phyloP scores from a whole-genome alignment of 1,140 invertebrate species.

The Laupala kohalensis region DNA sequence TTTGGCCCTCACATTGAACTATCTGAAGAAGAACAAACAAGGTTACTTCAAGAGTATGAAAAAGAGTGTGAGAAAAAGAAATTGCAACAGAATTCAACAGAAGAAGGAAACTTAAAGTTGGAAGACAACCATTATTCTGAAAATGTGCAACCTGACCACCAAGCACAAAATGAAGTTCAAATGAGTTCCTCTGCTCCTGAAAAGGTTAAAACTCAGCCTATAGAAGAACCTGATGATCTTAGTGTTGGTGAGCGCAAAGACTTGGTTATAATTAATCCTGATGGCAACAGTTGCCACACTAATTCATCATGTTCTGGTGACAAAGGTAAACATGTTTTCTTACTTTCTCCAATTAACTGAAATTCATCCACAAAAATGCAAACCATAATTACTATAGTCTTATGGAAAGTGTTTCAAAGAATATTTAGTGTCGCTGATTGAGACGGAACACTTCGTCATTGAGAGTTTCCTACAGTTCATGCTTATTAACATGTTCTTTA shows the following conservation, averaged over 20 bases:
- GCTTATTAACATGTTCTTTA: no score
- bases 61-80: constrained; percentile 10
- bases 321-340: constrained; percentile 1
- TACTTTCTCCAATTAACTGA: background rate
- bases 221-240: background rate
- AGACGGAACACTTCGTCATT: no score
- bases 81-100: background rate
- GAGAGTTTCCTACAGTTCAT: no score
- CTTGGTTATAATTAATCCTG: constrained; percentile 6
- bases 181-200: background rate
- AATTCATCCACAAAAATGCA: no score
- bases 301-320: constrained; percentile 8
- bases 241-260: constrained; percentile 3
- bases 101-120: background rate
- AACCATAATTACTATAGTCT: no score
- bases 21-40: constrained; percentile 13
- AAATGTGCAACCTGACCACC: no score
- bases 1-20: constrained; percentile 8
- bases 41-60: constrained; percentile 12
- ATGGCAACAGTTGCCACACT: constrained; percentile 8
- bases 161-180: background rate
- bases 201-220: background rate
- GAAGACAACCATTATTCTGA: constrained; percentile 7
- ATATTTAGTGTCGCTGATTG: no score
- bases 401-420: no score